Conservation (phyloP, 2,797 vertebrate species). For the Acrossocheilus fasciatus region DNA sequence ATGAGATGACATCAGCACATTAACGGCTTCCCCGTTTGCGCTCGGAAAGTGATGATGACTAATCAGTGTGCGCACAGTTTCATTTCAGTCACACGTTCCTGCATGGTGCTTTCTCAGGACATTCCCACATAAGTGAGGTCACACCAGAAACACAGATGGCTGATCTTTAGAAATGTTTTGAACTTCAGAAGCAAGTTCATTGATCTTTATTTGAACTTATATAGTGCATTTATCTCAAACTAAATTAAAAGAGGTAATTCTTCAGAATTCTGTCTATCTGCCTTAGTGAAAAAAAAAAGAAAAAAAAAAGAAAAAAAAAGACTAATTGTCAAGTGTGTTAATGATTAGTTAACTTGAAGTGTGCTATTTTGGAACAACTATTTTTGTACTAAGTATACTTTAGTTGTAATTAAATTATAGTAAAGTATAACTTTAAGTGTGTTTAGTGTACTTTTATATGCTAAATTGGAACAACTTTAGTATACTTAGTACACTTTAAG, state of each 20-base stretch:
- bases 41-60: conserved; percentile 49
- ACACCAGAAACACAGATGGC: conserved; percentile 61
- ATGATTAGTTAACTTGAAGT: no score
- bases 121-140: conserved; percentile 58
- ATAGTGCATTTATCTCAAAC: background rate
- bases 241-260: background rate
- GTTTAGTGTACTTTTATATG: no score
- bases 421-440: no score
- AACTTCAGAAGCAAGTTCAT: conserved; percentile 1
- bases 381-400: no score
- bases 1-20: conserved; percentile 43
- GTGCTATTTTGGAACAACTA: no score
- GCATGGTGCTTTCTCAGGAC: conserved; percentile 51
- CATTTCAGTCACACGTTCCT: conserved; percentile 52
- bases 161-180: conserved; percentile 49
- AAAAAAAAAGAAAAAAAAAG: no score
- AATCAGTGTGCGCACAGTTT: conserved; percentile 47
- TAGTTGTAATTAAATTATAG: no score
- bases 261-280: background rate
- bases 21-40: conserved; percentile 43
- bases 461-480: no score
- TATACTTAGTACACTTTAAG: no score
- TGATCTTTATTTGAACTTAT: background rate
- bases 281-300: no score
- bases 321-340: no score